phyloP scores from a whole-genome alignment of 2,797 vertebrate genomes.

The Hypotaenidia philippensis region DNA sequence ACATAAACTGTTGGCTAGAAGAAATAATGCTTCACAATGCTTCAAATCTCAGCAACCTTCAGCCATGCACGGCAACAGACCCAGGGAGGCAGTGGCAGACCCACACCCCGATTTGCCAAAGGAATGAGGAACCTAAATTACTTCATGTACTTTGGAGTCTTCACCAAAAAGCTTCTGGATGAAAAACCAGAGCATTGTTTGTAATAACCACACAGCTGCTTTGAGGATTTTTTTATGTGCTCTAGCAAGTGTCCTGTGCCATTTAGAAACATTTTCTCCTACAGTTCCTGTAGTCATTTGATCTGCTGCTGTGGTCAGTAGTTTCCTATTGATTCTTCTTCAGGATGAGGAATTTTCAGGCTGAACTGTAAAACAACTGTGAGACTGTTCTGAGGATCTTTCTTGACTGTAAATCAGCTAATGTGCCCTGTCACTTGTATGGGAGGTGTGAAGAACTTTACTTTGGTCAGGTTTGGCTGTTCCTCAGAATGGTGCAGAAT shows the following conservation, averaged over 20 bases:
- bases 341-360: conserved; percentile 1
- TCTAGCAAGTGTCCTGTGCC: background rate
- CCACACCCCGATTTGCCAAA: background rate
- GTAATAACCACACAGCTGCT: too few species aligned
- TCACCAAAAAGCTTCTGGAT: rapidly evolving
- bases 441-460: background rate
- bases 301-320: background rate
- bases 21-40: background rate
- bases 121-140: background rate
- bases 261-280: background rate
- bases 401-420: background rate
- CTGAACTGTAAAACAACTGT: background rate
- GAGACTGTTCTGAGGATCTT: background rate
- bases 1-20: background rate
- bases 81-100: rapidly evolving
- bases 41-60: background rate
- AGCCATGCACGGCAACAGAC: background rate
- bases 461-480: background rate
- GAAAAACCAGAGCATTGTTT: rapidly evolving
- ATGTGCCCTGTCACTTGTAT: rapidly evolving
- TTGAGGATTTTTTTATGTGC: background rate
- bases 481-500: background rate
- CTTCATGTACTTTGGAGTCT: background rate
- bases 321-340: conserved; percentile 23
- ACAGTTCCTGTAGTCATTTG: background rate